Base-by-base conservation (phyloP, 2,113 vertebrate genomes). In the Hymenochirus boettgeri region DNA sequence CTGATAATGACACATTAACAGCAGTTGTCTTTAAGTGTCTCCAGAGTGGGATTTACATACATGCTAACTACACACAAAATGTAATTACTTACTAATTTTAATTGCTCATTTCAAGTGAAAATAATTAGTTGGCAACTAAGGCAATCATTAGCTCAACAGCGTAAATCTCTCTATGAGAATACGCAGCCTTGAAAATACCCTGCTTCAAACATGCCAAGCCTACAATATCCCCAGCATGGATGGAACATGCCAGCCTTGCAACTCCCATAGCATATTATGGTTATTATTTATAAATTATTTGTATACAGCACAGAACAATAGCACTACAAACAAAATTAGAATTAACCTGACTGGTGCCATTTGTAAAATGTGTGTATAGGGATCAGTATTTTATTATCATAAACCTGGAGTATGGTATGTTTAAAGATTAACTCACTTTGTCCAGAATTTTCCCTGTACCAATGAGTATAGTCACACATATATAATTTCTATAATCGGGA, bases 71-170 rank as follows among this genome's bases (percentile, higher is more conserved):
- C 64, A 67, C 64, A 42, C 64, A 59, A 67, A 67, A 67, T 59
- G 55, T 67, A 67, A 67, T 67, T 67, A 67, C 64, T 67, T 67
- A 67, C 64, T 67, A 67, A 67, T 67, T 67, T 67, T 67, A 67
- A 67, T 67, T 59, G 55, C 64, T 67, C 64, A 59, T 67, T 67
- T 67, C 64, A 67, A 67, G 64, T 67, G 64, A 67, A 67, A 67
- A 67, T 67, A 67, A 67, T 67, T 67, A 67, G 64, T 59, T 67
- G 64, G 64, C 64, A 67, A 52, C 64, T 67, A 59, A 51, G 64
- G 64, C 64, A 67, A 67, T 67, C 57, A 67, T 67, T 59, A 67
- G 47, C 56, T 39, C 23, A 52, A 56, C 64, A 59, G 42, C 39
- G 59, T 59, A 67, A 67, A 67, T 67, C 64, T 67, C 46, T 55